Evolutionary conservation across 2,888 invertebrate genomes (phyloP), one percentile per base, ranked within the genome.

Genomic region (Pammene aurita): DNA sequence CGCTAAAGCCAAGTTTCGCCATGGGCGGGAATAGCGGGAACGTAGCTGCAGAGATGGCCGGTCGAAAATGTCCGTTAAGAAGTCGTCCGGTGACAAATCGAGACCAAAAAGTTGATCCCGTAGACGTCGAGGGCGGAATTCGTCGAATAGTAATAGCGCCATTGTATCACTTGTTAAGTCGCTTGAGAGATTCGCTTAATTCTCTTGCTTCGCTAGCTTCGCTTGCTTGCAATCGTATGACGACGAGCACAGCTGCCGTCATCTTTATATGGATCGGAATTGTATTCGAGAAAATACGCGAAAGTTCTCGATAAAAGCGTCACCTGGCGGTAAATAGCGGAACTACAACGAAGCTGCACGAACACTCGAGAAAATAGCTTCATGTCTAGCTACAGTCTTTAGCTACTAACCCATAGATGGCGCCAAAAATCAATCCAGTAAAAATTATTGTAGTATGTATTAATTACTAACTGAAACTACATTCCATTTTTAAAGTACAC

Each of bases 41-140:
- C 85, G 80, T 16, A 78, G 58, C 0, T 85, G 75, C 0, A 85
- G 58, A 0, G 79, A 54, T 0, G 92, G 88, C 0, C 84, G 85
- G 14, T 88, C 85, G 18, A 92, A 79, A 1, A 89, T 75, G 18
- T 89, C 89, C 0, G 79, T 74, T 6, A 90, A 70, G 7, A 93
- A 82, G 56, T 93, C 92, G 10, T 90, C 90, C 0, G 86, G 77
- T 1, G 84, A 78, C 16, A 93, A 73, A 74, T 88, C 87, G 50
- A 91, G 52, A 1, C 87, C 92, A 70, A 92, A 90, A 0, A 90
- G 83, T 60, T 88, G 89, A 72, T 92, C 86, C 0, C 82, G 81
- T 2, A 88, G 75, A 11, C 89, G 84, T 26, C 85, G 81, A 1
- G 88, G 89, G 48, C 85, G 81, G 5, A 87, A 56, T 5, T 90